phyloP scores from a whole-genome alignment of 2,888 invertebrate species.

The Ophion obscuratus region DNA sequence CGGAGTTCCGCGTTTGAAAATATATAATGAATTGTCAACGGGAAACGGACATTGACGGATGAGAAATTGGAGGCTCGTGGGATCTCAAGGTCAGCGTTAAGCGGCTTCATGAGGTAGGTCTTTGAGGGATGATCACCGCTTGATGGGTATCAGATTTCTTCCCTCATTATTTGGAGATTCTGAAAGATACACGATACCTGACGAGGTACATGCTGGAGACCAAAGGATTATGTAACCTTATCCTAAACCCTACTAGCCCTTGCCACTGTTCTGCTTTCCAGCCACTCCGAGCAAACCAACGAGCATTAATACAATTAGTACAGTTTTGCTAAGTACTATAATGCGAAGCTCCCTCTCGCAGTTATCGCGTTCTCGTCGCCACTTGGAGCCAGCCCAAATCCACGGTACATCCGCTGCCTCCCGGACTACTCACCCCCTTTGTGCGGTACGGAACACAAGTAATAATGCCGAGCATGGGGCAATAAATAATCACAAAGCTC shows the following conservation, averaged over 20 bases:
- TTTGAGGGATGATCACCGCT: conserved; percentile 42
- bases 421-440: conserved; percentile 53
- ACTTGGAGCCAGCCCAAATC: conserved; percentile 81
- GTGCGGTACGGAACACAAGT: conserved; percentile 36
- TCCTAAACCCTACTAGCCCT: conserved; percentile 49
- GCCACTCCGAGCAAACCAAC: conserved; percentile 77
- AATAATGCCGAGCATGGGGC: conserved; percentile 42
- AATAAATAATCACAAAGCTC: conserved; percentile 66
- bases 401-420: conserved; percentile 66
- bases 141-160: conserved; percentile 17
- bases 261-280: conserved; percentile 34
- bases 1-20: not conserved
- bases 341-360: conserved; percentile 70
- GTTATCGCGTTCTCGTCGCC: conserved; percentile 64
- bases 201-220: conserved; percentile 71
- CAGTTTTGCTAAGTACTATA: conserved; percentile 81
- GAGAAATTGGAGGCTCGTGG: conserved; percentile 1
- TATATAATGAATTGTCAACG: not conserved
- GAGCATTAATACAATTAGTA: conserved; percentile 83
- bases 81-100: conserved; percentile 33
- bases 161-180: not conserved
- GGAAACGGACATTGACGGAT: not conserved
- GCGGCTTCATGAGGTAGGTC: conserved; percentile 50
- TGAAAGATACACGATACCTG: conserved; percentile 68
- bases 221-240: conserved; percentile 75